Base-by-base conservation (phyloP, 2,113 vertebrate species). In the Seriola dumerili region DNA sequence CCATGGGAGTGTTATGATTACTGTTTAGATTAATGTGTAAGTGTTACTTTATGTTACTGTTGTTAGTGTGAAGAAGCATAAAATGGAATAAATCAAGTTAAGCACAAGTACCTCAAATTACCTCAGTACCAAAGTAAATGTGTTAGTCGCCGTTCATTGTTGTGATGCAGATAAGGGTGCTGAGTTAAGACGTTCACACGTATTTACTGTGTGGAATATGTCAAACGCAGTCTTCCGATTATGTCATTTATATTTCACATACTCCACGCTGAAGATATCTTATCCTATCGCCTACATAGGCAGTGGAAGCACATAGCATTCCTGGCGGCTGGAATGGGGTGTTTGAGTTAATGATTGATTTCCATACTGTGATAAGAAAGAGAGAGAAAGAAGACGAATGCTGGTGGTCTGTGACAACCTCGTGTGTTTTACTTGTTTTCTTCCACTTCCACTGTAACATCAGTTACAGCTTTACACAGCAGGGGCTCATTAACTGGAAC, bases 261-360 rank as follows among this genome's bases (percentile, higher is more conserved):
- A 29, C 12, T 17, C 23, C 4, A 7, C 4, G 0, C 19, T 70
- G 42, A 70, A 69, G 4, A 17, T 32, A 40, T 36, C 29, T 54
- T 42, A 72, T 68, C 64, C 44, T 63, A 46, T 68, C 21, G 44
- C 36, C 32, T 19, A 17, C 38, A 77, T 14, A 59, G 42, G 67
- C 50, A 14, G 73, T 50, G 34, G 25, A 61, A 71, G 57, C 16
- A 40, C 42, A 77, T 4, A 55, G 4, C 29, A 25, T n/a, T 25
- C 23, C 62, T 7, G 3, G 36, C 23, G 14, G 59, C 38, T 38
- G 61, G 5, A 58, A 64, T 44, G 29, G n/a, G 42, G 8, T 63
- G 72, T 73, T 34, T 5, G 17, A 76, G 92, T 91, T 91, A 92
- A 92, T 91, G 8, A 90, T 91, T 89, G 62, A 86, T 85, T 55